Evolutionary conservation across 2,113 vertebrate species (phyloP).

Genomic region (Machaerirhynchus nigripectus): DNA sequence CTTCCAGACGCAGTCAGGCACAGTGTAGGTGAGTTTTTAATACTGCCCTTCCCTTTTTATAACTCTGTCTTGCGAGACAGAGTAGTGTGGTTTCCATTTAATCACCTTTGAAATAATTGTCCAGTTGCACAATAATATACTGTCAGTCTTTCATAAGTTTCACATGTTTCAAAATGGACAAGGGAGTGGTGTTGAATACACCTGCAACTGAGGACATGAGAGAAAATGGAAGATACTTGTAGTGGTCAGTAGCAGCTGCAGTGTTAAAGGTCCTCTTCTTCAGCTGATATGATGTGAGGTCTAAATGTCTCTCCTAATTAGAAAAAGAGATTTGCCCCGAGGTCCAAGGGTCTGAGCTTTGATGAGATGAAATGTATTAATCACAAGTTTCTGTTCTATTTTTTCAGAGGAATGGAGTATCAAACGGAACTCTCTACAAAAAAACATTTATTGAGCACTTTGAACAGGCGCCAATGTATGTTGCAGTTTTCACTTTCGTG

Average conservation of each 20-base stretch:
- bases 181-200: conserved; percentile 24
- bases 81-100: conserved; percentile 17
- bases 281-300: background rate
- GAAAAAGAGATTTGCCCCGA: background rate
- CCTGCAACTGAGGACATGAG: background rate
- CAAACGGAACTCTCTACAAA: conserved; percentile 63
- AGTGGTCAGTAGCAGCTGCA: background rate
- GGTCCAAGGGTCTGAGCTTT: background rate
- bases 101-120: conserved; percentile 22
- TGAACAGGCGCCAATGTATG: conserved; percentile 88
- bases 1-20: background rate
- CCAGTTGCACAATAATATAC: conserved; percentile 26
- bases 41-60: conserved; percentile 49
- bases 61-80: background rate
- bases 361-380: background rate
- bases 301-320: background rate
- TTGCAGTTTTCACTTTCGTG: conserved; percentile 88
- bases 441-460: conserved; percentile 75
- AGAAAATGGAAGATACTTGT: background rate
- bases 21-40: conserved; percentile 37
- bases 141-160: conserved; percentile 28
- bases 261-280: background rate
- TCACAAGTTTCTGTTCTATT: conserved; percentile 45
- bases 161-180: conserved; percentile 33
- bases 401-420: conserved; percentile 79